These are phyloP conservation scores for Cynodonichthys magdalenae DNA, from an alignment of 2,797 vertebrate genomes.

Conservation along the genomic window DNA sequence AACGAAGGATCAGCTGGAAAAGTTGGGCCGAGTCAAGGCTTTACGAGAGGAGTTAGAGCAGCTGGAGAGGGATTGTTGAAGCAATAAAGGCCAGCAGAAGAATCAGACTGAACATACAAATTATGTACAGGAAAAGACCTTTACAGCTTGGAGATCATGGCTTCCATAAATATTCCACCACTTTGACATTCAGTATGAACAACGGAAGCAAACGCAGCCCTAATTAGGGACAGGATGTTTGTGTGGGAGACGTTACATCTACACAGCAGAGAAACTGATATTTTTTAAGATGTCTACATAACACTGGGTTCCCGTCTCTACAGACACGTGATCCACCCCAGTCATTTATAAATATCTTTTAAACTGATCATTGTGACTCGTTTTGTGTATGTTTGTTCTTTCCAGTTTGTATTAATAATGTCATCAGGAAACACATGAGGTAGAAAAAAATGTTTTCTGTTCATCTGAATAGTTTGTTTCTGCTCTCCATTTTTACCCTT, in stretches of 20 bases:
- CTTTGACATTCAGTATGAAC: slow-evolving; percentile 53
- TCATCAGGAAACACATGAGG: slow-evolving; percentile 24
- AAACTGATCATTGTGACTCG: slow-evolving; percentile 44
- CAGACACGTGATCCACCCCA: slow-evolving; percentile 2
- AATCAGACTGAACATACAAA: slow-evolving; percentile 51
- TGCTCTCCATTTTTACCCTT: slow-evolving; percentile 6
- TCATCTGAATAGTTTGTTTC: slow-evolving; percentile 23
- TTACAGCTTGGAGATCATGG: slow-evolving; percentile 44
- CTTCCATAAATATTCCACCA: slow-evolving; percentile 46
- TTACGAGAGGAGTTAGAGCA: slow-evolving; percentile 86
- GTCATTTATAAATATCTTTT: slow-evolving; percentile 50
- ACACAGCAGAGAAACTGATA: slow-evolving; percentile 22
- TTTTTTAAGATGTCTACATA: slow-evolving; percentile 7
- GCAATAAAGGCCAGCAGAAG: slow-evolving; percentile 32
- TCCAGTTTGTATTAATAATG: slow-evolving; percentile 59
- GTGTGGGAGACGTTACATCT: slow-evolving; percentile 12
- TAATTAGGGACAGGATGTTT: slow-evolving; percentile 14
- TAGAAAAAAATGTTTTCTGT: slow-evolving; percentile 20
- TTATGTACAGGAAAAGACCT: slow-evolving; percentile 36
- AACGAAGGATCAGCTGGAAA: slow-evolving; percentile 91
- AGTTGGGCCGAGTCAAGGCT: slow-evolving; percentile 82
- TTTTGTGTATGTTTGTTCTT: slow-evolving; percentile 55
- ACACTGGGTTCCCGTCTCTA: slow-evolving; percentile 21
- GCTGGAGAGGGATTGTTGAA: slow-evolving; percentile 85
- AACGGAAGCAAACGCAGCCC: slow-evolving; percentile 33